Evolutionary conservation across 2,888 invertebrate species (phyloP).

Genomic region (Dexiosoma caninum): DNA sequence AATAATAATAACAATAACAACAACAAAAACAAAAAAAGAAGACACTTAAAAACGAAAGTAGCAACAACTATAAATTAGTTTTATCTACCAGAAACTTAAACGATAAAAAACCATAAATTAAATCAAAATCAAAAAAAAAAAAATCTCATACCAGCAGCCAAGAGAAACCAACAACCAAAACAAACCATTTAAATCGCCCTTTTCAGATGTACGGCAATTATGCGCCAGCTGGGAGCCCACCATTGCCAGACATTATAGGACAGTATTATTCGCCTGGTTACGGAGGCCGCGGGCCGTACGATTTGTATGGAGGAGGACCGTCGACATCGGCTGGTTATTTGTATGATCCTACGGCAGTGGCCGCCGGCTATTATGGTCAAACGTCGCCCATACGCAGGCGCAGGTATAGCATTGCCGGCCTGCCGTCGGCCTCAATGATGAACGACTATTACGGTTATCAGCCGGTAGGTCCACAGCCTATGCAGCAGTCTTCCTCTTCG

Average conservation of each 20-base stretch:
- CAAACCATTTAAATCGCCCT: constrained; percentile 76
- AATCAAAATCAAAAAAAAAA: constrained; percentile 37
- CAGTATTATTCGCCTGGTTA: constrained; percentile 72
- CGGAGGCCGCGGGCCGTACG: constrained; percentile 65
- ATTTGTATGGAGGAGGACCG: constrained; percentile 72
- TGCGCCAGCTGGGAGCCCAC: constrained; percentile 76
- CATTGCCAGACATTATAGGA: constrained; percentile 77
- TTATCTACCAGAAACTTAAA: constrained; percentile 25
- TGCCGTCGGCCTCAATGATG: constrained; percentile 77
- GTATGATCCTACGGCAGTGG: constrained; percentile 70
- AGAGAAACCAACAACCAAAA: constrained; percentile 65
- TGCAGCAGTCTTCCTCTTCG: constrained; percentile 74
- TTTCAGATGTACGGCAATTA: constrained; percentile 79
- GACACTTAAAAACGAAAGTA: constrained; percentile 52
- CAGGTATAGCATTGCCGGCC: constrained; percentile 77
- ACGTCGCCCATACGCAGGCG: constrained; percentile 75
- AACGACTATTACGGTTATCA: constrained; percentile 76
- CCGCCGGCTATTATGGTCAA: constrained; percentile 65
- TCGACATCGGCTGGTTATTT: constrained; percentile 71
- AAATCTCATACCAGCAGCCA: constrained; percentile 50
- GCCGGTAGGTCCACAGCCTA: constrained; percentile 67
- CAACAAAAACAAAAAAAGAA: constrained; percentile 59
- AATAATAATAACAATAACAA: no score
- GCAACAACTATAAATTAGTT: constrained; percentile 38
- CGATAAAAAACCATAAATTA: constrained; percentile 40